Conservation (phyloP, 2,888 invertebrate genomes). For the Aromia moschata region DNA sequence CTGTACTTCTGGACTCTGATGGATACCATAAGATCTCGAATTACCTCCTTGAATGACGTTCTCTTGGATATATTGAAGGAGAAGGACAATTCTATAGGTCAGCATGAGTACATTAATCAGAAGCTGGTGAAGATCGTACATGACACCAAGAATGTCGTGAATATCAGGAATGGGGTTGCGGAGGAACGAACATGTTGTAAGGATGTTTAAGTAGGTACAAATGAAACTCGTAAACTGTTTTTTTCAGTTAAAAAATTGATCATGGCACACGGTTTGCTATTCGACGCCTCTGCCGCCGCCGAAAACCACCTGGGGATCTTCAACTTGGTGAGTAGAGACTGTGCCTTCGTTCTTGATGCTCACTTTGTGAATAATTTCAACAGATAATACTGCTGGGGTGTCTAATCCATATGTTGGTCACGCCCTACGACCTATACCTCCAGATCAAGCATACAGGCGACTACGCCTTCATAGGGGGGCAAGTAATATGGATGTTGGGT, state of each 20-base stretch:
- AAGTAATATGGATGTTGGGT: slow-evolving; percentile 21
- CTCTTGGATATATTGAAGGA: slow-evolving; percentile 2
- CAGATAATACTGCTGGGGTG: slow-evolving; percentile 19
- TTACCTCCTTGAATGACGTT: slow-evolving; percentile 2
- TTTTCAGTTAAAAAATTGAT: slow-evolving; percentile 5
- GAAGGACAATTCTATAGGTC: too few relatives aligned
- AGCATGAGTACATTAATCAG: slow-evolving; percentile 5
- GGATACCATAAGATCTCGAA: slow-evolving; percentile 1
- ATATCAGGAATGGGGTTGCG: too few relatives aligned
- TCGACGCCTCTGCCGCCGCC: neutral
- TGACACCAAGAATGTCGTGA: neutral
- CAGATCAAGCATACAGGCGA: slow-evolving; percentile 18
- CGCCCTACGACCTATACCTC: slow-evolving; percentile 23
- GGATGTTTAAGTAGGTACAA: too few relatives aligned
- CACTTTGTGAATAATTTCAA: too few relatives aligned
- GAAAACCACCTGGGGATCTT: neutral
- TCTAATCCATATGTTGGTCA: slow-evolving; percentile 23
- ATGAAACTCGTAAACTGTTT: too few relatives aligned
- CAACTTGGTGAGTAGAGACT: slow-evolving; percentile 2
- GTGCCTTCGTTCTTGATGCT: too few relatives aligned
- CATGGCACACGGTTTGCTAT: neutral
- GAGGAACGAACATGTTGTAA: too few relatives aligned
- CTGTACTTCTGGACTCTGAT: slow-evolving; percentile 26
- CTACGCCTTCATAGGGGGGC: slow-evolving; percentile 5
- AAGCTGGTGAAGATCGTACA: slow-evolving; percentile 1